Base-by-base conservation (phyloP, 2,797 vertebrate species). In the Coendou prehensilis region DNA sequence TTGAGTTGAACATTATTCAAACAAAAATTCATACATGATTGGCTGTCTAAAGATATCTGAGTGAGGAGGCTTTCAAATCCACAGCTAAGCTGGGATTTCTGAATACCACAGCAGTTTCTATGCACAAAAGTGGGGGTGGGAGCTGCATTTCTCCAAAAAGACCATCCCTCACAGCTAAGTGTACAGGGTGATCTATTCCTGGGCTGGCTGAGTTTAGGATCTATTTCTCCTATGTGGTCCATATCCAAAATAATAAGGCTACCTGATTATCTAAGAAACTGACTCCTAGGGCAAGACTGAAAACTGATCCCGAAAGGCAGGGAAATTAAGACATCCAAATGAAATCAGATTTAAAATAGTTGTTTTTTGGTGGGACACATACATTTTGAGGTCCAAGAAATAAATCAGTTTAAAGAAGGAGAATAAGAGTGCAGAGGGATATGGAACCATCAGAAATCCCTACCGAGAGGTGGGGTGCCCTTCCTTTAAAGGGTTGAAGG, bases 21-120 rank as follows among this genome's bases (percentile, higher is more conserved):
- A 91, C 52, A 93, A 82, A 85, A 94, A 84, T 78, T 92, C 81
- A 83, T 41, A 88, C 87, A 61, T 80, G 83, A 69, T 85, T 86
- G 78, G 15, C 37, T 85, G 11, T 52, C 78, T 95, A 54, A 67
- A 94, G 80, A 90, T 26, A 33, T 82, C 73, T 92, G 52, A 69
- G 75, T 28, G 67, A 82, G 47, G 82, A 89, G 30, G 50, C 28
- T 90, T 52, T 78, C 69, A 78, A 75, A 50, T 84, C 47, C 37
- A 82, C 6, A 91, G 56, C 41, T 89, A 63, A 95, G 37, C 54
- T 84, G 73, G 63, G 47, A 91, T 75, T 63, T 82, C 73, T 76
- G 14, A 50, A 56, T 15, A 13, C 30, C 75, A 30, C n/a, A 15
- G 8, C 11, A 33, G 18, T 33, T 52, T 61, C 63, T n/a, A 57